These are phyloP conservation scores for Smithornis capensis DNA, from an alignment of 2,113 vertebrate genomes.

Conservation along the genomic window DNA sequence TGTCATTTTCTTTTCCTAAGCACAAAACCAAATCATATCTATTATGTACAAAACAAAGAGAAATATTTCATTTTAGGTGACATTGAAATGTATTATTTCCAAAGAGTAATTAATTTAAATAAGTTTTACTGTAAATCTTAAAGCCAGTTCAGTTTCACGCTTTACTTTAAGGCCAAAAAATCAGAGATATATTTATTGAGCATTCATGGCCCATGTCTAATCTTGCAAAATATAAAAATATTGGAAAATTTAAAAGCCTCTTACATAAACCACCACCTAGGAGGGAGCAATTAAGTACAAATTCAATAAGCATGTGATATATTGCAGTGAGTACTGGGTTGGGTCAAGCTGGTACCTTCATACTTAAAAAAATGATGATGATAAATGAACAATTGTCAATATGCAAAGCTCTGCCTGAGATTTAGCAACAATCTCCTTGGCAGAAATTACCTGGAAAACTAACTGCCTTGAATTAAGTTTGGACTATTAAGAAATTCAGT, in stretches of 20 bases:
- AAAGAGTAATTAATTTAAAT: neutral
- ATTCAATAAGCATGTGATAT: neutral
- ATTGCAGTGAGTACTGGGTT: neutral
- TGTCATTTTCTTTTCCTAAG: neutral
- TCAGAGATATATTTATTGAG: neutral
- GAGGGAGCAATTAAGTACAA: neutral
- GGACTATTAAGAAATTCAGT: neutral
- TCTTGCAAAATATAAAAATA: neutral
- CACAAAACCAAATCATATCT: neutral
- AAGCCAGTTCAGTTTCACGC: neutral
- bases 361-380: accelerated
- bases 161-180: neutral
- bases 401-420: neutral
- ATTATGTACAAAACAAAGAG: neutral
- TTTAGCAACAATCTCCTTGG: neutral
- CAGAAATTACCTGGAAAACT: neutral
- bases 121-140: neutral
- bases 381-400: neutral
- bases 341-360: neutral
- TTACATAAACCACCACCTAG: neutral
- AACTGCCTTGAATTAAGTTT: neutral
- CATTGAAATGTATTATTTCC: neutral
- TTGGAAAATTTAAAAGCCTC: neutral
- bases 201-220: neutral
- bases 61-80: neutral